Base-by-base conservation (phyloP, 2,113 vertebrate genomes). In the Gnathonemus longibarbis region DNA sequence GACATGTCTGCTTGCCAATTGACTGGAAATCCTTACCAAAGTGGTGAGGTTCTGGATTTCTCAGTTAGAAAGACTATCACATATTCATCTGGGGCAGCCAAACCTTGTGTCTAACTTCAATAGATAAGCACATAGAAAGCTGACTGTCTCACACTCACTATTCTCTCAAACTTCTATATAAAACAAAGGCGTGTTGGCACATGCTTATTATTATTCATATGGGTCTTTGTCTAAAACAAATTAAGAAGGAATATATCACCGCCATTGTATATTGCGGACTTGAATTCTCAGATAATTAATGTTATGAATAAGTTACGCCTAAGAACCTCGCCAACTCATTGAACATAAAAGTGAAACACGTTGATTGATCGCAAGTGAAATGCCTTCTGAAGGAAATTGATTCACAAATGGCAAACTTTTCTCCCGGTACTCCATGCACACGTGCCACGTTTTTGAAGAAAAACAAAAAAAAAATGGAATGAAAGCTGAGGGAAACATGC, bases 101-200 rank as follows among this genome's bases (percentile, higher is more conserved):
- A 62, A 17, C 62, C 66, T 27, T 88, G 49, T 80, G 66, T 53
- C 24, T 48, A 39, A 80, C 89, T 89, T 52, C 80, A 53, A 62
- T 27, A 24, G 27, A 46, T 8, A 58, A 80, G 3, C 77, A 83
- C 13, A 24, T 17, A 45, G 77, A 70, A 89, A 90, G 88, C 90
- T 52, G 89, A 90, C 89, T 90, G 88, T 89, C 91, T 92, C 84
- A 46, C 84, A 86, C 85, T 90, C 89, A 11, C 80, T 84, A 45
- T 48, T 84, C 80, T 24, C 80, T 84, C 83, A 62, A 83, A 90
- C 84, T 80, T 27, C 46, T 58, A 17, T 88, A 84, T 77, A 62
- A 88, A 88, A 46, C 52, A 84, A 89, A 46, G 66, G n/a, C 31
- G 7, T 85, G 88, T 90, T 83, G 74, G 88, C 58, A 91, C 88